Evolutionary conservation across 2,888 invertebrate species (phyloP).

Genomic region (Cotesia congregata): DNA sequence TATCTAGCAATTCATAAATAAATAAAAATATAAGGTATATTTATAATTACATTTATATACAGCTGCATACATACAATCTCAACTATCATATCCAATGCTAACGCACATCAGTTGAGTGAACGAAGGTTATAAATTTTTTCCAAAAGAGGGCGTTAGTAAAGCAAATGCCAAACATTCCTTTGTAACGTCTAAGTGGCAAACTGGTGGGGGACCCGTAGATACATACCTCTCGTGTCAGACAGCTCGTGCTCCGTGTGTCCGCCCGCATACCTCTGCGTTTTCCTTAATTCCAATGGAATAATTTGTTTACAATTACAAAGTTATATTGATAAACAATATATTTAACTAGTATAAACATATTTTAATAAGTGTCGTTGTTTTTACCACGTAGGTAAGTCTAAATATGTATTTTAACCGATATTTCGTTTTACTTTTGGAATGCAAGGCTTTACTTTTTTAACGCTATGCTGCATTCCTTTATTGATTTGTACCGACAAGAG

Average conservation of each 20-base stretch:
- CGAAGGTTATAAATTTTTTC: slow-evolving; percentile 60
- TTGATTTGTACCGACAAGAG: slow-evolving; percentile 61
- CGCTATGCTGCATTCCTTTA: slow-evolving; percentile 68
- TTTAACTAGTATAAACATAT: not conserved
- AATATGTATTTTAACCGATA: slow-evolving; percentile 29
- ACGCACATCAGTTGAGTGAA: not conserved
- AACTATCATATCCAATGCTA: too few species aligned
- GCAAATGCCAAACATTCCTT: slow-evolving; percentile 66
- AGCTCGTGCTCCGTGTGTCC: slow-evolving; percentile 59
- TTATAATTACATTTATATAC: too few species aligned
- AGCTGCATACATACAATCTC: too few species aligned
- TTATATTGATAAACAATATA: slow-evolving; percentile 29
- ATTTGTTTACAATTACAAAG: slow-evolving; percentile 44
- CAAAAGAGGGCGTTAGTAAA: slow-evolving; percentile 55
- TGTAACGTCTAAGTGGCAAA: slow-evolving; percentile 57
- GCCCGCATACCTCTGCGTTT: slow-evolving; percentile 66
- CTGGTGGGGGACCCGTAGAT: slow-evolving; percentile 46
- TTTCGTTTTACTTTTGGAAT: slow-evolving; percentile 54
- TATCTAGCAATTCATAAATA: too few species aligned
- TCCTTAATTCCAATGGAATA: slow-evolving; percentile 65
- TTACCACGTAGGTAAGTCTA: slow-evolving; percentile 22
- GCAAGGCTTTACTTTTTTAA: slow-evolving; percentile 58
- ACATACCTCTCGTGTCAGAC: slow-evolving; percentile 63
- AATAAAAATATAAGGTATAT: too few species aligned
- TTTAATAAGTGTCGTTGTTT: slow-evolving; percentile 15